Conservation (phyloP, 2,113 vertebrate species). For the Bungarus multicinctus region DNA sequence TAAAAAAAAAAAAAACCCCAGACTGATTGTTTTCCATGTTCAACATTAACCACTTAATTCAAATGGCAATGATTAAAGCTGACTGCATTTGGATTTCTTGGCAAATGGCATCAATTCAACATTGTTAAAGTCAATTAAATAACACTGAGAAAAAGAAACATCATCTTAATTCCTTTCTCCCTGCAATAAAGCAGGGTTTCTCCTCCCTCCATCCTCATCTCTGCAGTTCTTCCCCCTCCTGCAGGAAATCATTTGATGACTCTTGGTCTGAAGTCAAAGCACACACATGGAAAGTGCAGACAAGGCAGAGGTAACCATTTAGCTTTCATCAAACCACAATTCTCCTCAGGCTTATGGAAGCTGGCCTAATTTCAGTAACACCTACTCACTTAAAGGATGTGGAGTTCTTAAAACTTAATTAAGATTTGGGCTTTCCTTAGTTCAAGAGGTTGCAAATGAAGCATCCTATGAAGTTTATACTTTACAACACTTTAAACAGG, state of each 20-base stretch:
- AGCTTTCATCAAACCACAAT: slow-evolving; percentile 43
- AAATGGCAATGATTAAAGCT: not conserved
- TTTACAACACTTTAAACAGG: not conserved
- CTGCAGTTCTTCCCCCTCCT: not conserved
- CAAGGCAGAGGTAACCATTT: slow-evolving; percentile 31
- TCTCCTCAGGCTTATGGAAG: slow-evolving; percentile 51
- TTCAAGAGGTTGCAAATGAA: slow-evolving; percentile 37
- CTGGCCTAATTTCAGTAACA: slow-evolving; percentile 50
- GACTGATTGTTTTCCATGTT: not conserved
- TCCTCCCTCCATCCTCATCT: not conserved
- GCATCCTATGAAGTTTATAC: not conserved
- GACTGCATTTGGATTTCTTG: not conserved
- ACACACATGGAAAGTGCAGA: slow-evolving; percentile 56
- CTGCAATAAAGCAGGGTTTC: not conserved
- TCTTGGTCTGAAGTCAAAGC: slow-evolving; percentile 51
- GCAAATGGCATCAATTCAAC: not conserved
- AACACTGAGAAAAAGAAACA: slow-evolving; percentile 19
- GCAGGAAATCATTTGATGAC: slow-evolving; percentile 3
- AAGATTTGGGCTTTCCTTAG: slow-evolving; percentile 47
- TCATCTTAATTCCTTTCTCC: slow-evolving; percentile 21
- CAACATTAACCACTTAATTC: not conserved
- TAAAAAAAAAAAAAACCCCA: not conserved
- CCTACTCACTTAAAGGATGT: slow-evolving; percentile 45
- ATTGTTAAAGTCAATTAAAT: not conserved
- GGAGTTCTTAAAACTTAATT: slow-evolving; percentile 56